Base-by-base conservation (phyloP, 2,888 invertebrate genomes). In the Parnassius orleans region DNA sequence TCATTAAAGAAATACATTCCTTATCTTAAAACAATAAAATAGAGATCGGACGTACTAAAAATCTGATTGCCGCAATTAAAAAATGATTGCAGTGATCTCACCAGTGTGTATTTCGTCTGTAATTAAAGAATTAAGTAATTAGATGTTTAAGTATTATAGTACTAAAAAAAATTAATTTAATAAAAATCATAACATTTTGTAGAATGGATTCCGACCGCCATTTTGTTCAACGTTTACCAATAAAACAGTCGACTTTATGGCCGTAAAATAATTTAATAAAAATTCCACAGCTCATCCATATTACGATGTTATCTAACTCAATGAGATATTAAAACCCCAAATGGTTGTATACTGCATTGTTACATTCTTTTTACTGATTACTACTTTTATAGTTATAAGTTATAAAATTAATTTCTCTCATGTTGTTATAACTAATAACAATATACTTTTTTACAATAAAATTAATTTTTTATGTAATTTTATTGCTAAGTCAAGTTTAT, bases 1-100 rank as follows among this genome's bases (percentile, higher is more conserved):
- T 65, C 58, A 57, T 69, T 68, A 68, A 67, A 57, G 65, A 66
- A 68, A 63, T 46, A 14, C 52, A 42, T 48, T 53, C 42, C 54
- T 19, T 55, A 55, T 63, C 55, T 60, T 24, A 43, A 63, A 63
- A 63, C 56, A 59, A 52, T 63, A 52, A 59, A 59, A 58, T 50
- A 42, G 14, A 15, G 41, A 11, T 24, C 43, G 51, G 53, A 46
- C 44, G 52, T 52, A 42, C 56, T 48, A 41, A 53, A 53, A 57
- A 53, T 42, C 53, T 47, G 33, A 53, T 57, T 47, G 41, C 12
- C 33, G 15, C 57, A 52, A 57, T 53, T 53, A 5, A 53, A 51
- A 47, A 51, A 10, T n/a, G 53, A 46, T 33, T n/a, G 1, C 15
- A 9, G 0, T 9, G 15, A 48, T 12, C 48, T 5, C 48, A 14